These are phyloP conservation scores for Drosophila repleta DNA, from an alignment of 1,140 invertebrate species.

Conservation along the genomic window DNA sequence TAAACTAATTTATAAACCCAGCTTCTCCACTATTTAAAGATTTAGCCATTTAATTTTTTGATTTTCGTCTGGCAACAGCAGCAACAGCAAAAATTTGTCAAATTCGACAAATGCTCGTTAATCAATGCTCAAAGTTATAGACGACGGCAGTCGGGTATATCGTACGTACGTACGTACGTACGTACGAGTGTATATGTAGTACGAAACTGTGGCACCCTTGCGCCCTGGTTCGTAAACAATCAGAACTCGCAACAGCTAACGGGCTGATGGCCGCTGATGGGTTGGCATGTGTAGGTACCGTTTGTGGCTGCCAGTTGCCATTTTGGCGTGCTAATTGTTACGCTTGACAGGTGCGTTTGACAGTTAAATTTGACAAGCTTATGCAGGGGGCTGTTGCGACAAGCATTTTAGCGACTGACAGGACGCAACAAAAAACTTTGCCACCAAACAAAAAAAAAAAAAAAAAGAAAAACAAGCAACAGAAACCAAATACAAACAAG, in stretches of 20 bases:
- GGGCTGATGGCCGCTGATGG: background rate
- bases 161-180: background rate
- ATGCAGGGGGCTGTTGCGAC: slow-evolving; percentile 23
- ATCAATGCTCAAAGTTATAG: slow-evolving; percentile 51
- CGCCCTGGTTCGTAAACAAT: slow-evolving; percentile 3
- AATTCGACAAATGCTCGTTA: slow-evolving; percentile 75
- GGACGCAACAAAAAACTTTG: slow-evolving; percentile 3
- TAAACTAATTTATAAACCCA: background rate
- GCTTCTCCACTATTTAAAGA: background rate
- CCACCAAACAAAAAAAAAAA: slow-evolving; percentile 10
- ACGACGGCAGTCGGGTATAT: background rate
- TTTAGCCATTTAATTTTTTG: background rate
- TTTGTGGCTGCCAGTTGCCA: slow-evolving; percentile 55
- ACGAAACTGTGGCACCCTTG: background rate
- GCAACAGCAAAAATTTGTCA: slow-evolving; percentile 64
- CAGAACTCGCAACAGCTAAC: slow-evolving; percentile 7
- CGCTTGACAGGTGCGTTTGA: slow-evolving; percentile 79
- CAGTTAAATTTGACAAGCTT: slow-evolving; percentile 68
- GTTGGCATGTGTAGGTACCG: slow-evolving; percentile 27
- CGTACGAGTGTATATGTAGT: too few relatives aligned
- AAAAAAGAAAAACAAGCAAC: background rate
- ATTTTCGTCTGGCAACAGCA: slow-evolving; percentile 14
- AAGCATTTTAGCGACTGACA: slow-evolving; percentile 2
- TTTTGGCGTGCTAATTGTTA: slow-evolving; percentile 75
- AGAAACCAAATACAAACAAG: background rate